Evolutionary conservation across 2,113 vertebrate genomes (phyloP).

Genomic region (Spilogale gracilis): DNA sequence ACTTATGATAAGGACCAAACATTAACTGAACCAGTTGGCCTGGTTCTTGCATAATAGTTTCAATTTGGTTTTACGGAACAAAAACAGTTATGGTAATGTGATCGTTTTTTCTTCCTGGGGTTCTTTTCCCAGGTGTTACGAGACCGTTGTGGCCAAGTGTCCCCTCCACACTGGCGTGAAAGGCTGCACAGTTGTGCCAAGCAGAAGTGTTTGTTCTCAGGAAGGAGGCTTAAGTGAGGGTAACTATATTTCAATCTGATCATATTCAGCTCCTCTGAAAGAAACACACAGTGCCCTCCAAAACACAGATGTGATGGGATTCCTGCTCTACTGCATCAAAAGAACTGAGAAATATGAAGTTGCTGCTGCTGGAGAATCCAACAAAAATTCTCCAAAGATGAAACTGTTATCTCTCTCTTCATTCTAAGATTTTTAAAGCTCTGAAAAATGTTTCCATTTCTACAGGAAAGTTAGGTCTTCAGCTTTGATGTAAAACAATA

Average conservation of each 20-base stretch:
- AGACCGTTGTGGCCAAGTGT: background rate
- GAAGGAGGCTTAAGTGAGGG: background rate
- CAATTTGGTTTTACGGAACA: background rate
- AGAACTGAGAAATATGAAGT: background rate
- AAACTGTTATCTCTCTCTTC: slow-evolving; percentile 18
- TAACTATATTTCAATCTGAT: background rate
- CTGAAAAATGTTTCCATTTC: background rate
- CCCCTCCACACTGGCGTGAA: background rate
- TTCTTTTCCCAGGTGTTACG: background rate
- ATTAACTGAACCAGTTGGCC: background rate
- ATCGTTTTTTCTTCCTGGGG: background rate
- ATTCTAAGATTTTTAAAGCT: background rate
- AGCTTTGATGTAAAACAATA: slow-evolving; percentile 24
- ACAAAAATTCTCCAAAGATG: background rate
- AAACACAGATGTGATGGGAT: background rate
- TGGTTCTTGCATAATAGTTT: background rate
- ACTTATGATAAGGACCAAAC: background rate
- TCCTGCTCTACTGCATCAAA: background rate
- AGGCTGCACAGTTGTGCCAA: background rate
- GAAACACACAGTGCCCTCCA: background rate
- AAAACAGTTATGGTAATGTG: background rate
- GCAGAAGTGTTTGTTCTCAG: background rate
- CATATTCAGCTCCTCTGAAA: background rate
- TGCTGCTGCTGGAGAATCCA: slow-evolving; percentile 1
- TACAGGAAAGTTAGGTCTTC: slow-evolving; percentile 32